These are phyloP conservation scores for crab-eating macaque (Macaca fascicularis) DNA, from an alignment of 2,113 vertebrate species.

Conservation along the genomic window T2T-MFA8v1.1 NC_088376.1:94751001-94751500, in stretches of 20 bases:
- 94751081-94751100: constrained; percentile 67
- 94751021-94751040: constrained; percentile 93
- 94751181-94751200: constrained; percentile 17
- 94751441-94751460: not conserved
- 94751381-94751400: constrained; percentile 15
- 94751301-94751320: not conserved
- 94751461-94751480: not conserved
- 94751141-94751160: constrained; percentile 73
- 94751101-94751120: constrained; percentile 57
- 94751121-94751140: constrained; percentile 68
- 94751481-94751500: not conserved
- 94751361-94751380: not conserved
- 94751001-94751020: constrained; percentile 95
- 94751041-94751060: constrained; percentile 90
- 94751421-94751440: not conserved
- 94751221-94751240: not conserved
- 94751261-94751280: constrained; percentile 20
- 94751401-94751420: not conserved
- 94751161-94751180: constrained; percentile 70
- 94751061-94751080: constrained; percentile 70
- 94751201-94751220: constrained; percentile 8
- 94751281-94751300: not conserved
- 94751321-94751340: not conserved
- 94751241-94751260: not conserved
- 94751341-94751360: not conserved